Percentiles rank a stretch among this genome's conserved stretches.
Conservation (phyloP, 2,113 vertebrate genomes). For the Gymnarchus niloticus region DNA sequence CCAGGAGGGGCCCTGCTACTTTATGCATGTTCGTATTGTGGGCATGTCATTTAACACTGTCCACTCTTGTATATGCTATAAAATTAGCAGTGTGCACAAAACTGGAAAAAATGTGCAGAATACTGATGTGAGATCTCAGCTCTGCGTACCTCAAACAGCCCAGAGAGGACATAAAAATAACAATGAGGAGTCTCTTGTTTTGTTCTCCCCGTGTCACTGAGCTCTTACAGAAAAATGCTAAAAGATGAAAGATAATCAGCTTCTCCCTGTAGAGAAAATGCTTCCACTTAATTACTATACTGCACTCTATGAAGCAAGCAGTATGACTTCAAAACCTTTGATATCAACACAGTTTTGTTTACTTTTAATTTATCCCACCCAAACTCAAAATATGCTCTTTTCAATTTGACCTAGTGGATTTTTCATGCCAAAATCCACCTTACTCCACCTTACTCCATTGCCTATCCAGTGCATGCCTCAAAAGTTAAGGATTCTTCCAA, state of each 20-base stretch:
- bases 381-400: background rate
- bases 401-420: background rate
- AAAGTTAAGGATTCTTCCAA: constrained; percentile 20
- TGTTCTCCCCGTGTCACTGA: background rate
- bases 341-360: background rate
- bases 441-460: background rate
- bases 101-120: background rate
- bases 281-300: constrained; percentile 1
- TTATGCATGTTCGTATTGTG: no score
- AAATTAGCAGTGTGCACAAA: background rate
- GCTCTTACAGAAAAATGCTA: background rate
- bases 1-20: background rate
- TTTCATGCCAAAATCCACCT: background rate
- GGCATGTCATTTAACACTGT: background rate
- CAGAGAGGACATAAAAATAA: background rate
- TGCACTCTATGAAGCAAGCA: background rate
- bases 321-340: constrained; percentile 16
- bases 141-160: background rate
- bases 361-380: background rate
- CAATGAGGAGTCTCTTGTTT: background rate
- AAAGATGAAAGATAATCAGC: constrained; percentile 5
- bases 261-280: background rate
- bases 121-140: background rate
- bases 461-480: background rate
- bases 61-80: background rate